Evolutionary conservation across 1,140 invertebrate genomes (phyloP).

Genomic region (Hesperophylax magnus): DNA sequence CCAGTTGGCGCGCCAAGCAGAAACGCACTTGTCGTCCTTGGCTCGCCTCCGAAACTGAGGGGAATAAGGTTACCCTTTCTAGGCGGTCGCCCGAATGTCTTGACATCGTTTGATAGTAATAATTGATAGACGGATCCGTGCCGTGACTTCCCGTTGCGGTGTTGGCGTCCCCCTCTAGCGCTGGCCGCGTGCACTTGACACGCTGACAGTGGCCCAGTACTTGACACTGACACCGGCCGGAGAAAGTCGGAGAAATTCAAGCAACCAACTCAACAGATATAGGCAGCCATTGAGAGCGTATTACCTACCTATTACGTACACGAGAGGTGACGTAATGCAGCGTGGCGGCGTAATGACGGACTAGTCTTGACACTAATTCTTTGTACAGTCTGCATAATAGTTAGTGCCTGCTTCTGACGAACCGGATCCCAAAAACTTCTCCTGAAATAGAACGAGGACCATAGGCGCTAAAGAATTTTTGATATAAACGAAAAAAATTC

Average conservation of each 20-base stretch:
- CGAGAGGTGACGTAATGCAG: constrained; percentile 22
- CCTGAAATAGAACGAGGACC: no score
- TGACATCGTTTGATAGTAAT: neutral
- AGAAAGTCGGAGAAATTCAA: constrained; percentile 55
- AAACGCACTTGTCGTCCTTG: neutral
- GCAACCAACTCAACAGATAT: neutral
- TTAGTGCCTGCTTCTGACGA: neutral
- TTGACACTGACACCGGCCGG: neutral
- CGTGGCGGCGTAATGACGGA: constrained; percentile 8
- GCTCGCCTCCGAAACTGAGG: neutral
- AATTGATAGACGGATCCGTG: constrained; percentile 6
- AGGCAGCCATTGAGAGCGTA: constrained; percentile 10
- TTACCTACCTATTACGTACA: neutral
- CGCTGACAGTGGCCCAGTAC: constrained; percentile 52
- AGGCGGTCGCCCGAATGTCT: neutral
- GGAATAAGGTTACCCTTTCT: constrained; percentile 1
- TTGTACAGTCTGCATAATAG: no score
- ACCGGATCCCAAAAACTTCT: neutral
- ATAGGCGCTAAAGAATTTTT: no score
- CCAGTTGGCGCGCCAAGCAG: neutral
- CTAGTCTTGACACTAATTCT: neutral
- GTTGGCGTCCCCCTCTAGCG: neutral
- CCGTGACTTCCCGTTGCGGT: neutral
- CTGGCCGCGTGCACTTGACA: constrained; percentile 48
- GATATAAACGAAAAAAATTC: neutral